Percentiles rank a stretch among this genome's conserved stretches.
These are phyloP conservation scores for Heterodera filipjevi DNA, from an alignment of 2,888 invertebrate genomes.

Conservation along the genomic window DNA sequence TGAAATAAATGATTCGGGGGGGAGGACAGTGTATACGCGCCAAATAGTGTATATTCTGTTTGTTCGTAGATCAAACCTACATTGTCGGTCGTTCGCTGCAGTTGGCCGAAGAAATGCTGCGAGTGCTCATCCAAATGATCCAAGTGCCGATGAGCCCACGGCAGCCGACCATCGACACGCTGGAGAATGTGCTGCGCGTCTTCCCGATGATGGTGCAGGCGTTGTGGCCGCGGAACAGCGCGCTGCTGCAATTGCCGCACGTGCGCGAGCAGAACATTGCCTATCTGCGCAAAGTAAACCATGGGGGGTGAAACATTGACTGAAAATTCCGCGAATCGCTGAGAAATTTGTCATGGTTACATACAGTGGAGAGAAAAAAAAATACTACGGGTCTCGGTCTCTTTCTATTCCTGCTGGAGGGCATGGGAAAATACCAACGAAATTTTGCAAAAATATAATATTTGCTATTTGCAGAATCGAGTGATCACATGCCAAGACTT, in stretches of 20 bases:
- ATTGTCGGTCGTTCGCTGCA: conserved; percentile 40
- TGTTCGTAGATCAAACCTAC: conserved; percentile 47
- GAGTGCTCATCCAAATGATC: conserved; percentile 85
- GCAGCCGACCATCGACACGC: conserved; percentile 83
- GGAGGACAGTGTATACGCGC: too few species aligned
- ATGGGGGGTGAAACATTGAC: too few species aligned
- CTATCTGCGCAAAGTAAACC: conserved; percentile 39
- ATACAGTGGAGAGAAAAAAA: too few species aligned
- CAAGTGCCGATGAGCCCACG: conserved; percentile 42
- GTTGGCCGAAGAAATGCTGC: conserved; percentile 92
- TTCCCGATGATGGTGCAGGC: conserved; percentile 96
- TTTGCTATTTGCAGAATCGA: conserved; percentile 72
- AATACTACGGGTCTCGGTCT: background rate
- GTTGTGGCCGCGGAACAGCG: conserved; percentile 91
- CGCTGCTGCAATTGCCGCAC: conserved; percentile 79
- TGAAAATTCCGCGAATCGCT: too few species aligned
- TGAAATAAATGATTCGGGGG: too few species aligned
- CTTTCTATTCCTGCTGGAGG: background rate
- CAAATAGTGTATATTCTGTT: too few species aligned
- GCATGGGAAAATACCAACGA: too few species aligned
- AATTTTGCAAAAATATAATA: too few species aligned
- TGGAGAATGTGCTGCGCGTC: conserved; percentile 95
- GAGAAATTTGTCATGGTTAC: too few species aligned
- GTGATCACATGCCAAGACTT: conserved; percentile 87
- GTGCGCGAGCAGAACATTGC: conserved; percentile 68